These are phyloP conservation scores for Microctonus aethiopoides DNA, from an alignment of 2,888 invertebrate genomes.

Conservation along the genomic window DNA sequence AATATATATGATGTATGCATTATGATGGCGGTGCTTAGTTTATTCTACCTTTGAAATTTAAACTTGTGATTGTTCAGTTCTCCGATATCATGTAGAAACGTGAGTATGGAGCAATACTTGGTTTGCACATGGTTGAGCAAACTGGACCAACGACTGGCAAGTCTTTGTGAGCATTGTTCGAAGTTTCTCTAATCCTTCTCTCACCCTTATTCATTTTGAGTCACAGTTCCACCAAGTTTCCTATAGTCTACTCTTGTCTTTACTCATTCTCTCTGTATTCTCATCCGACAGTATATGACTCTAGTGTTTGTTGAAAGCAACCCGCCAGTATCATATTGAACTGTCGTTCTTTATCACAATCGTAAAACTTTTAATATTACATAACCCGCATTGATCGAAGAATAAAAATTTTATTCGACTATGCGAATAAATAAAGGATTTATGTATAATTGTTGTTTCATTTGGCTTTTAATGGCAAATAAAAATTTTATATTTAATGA, in stretches of 20 bases:
- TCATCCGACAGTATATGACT: background rate
- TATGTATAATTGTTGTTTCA: too few relatives aligned
- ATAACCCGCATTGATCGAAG: too few relatives aligned
- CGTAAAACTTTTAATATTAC: too few relatives aligned
- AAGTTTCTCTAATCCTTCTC: slow-evolving; percentile 41
- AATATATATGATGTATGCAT: too few relatives aligned
- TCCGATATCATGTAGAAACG: background rate
- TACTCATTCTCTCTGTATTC: background rate
- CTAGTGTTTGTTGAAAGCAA: background rate
- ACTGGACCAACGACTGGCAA: slow-evolving; percentile 7
- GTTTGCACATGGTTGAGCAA: slow-evolving; percentile 7
- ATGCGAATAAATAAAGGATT: too few relatives aligned
- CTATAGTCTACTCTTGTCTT: slow-evolving; percentile 19
- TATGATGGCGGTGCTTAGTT: too few relatives aligned
- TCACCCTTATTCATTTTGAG: slow-evolving; percentile 32
- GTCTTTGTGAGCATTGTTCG: slow-evolving; percentile 35
- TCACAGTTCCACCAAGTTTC: slow-evolving; percentile 37
- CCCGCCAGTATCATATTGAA: background rate
- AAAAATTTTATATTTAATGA: too few relatives aligned
- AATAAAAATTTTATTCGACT: too few relatives aligned
- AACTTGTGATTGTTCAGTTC: background rate
- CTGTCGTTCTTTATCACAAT: background rate
- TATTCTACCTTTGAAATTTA: background rate
- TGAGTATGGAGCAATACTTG: background rate
- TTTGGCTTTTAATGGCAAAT: too few relatives aligned